Conservation (phyloP, 2,888 invertebrate genomes). For the Orthosia gracilis region DNA sequence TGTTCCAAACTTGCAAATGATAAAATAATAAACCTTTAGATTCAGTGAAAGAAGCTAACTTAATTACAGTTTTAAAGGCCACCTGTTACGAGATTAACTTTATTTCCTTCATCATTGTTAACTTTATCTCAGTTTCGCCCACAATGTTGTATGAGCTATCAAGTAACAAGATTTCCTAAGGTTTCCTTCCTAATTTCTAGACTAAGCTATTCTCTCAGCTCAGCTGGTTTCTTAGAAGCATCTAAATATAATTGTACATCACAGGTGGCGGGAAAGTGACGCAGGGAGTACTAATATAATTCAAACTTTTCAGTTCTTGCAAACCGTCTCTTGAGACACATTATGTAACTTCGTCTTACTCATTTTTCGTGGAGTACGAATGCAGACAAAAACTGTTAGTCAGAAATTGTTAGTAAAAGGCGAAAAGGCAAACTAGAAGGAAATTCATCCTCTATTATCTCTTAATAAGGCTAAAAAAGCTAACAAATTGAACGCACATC, state of each 20-base stretch:
- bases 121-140: conserved; percentile 23
- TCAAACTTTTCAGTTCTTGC: conserved; percentile 37
- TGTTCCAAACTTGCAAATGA: background rate
- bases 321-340: conserved; percentile 22
- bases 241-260: background rate
- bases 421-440: background rate
- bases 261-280: conserved; percentile 15
- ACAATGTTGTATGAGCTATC: conserved; percentile 20
- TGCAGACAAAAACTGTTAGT: no score
- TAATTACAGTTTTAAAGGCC: conserved; percentile 36
- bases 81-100: conserved; percentile 39
- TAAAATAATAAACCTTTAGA: conserved; percentile 1
- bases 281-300: conserved; percentile 33
- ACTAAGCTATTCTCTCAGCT: conserved; percentile 3
- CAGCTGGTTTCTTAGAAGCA: conserved; percentile 22
- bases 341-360: conserved; percentile 32
- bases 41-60: conserved; percentile 3
- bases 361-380: background rate
- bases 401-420: background rate
- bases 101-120: conserved; percentile 31
- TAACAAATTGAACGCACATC: conserved; percentile 29
- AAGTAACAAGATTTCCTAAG: conserved; percentile 17
- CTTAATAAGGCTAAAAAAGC: conserved; percentile 15
- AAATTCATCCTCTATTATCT: conserved; percentile 1
- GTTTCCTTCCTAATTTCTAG: conserved; percentile 4